Conservation (phyloP, 2,113 vertebrate genomes). For the Erythrocebus patas region DNA sequence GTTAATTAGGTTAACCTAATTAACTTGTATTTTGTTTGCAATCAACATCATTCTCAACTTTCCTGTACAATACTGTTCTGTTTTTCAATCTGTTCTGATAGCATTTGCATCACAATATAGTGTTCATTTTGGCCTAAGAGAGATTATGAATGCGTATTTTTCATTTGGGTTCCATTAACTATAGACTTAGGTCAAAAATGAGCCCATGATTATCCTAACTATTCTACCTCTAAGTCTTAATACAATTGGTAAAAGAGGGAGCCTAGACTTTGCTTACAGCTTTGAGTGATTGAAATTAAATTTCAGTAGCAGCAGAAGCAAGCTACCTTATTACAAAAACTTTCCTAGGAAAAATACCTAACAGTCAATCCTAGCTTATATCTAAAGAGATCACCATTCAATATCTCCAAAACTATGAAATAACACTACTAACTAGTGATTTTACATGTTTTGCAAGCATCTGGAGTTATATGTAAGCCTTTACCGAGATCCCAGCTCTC, state of each 20-base stretch:
- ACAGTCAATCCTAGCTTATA: background rate
- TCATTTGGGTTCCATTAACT: background rate
- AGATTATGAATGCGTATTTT: constrained; percentile 20
- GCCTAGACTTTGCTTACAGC: background rate
- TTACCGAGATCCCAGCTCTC: background rate
- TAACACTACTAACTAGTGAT: background rate
- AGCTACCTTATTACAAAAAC: background rate
- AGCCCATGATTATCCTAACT: background rate
- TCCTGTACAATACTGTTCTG: background rate
- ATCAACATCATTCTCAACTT: background rate
- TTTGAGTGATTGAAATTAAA: background rate
- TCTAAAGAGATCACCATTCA: background rate
- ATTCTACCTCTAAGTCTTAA: background rate
- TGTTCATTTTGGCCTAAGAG: background rate
- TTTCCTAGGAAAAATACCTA: background rate
- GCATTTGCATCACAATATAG: background rate
- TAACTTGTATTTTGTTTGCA: background rate
- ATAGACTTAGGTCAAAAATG: background rate
- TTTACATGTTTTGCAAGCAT: background rate
- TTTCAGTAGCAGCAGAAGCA: background rate
- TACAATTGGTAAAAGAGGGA: background rate
- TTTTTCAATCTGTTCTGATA: background rate
- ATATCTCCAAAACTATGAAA: background rate
- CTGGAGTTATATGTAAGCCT: background rate
- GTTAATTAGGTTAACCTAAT: background rate